Conservation (phyloP, 2,113 vertebrate genomes). For the Beaufortia kweichowensis region DNA sequence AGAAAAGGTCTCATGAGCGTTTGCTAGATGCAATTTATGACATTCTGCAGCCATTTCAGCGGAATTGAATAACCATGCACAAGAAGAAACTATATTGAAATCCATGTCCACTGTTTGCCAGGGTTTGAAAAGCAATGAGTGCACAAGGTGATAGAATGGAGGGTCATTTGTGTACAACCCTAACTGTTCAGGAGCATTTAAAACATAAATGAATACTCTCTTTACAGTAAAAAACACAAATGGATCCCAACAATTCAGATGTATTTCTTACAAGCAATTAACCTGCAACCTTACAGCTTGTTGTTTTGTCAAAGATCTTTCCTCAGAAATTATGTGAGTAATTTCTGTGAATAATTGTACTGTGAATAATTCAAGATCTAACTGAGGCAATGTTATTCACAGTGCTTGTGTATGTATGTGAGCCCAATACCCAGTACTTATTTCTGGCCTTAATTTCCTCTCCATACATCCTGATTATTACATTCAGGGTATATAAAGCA, state of each 20-base stretch:
- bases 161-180: not conserved
- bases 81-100: slow-evolving; percentile 26
- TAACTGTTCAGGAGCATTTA: not conserved
- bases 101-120: not conserved
- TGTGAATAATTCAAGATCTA: slow-evolving; percentile 31
- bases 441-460: slow-evolving; percentile 9
- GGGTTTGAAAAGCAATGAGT: not conserved
- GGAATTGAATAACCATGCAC: slow-evolving; percentile 28
- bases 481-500: slow-evolving; percentile 19
- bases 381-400: slow-evolving; percentile 11
- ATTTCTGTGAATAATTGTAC: not conserved
- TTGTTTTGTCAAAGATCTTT: not conserved
- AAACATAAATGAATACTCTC: not conserved
- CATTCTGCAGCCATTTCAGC: slow-evolving; percentile 43
- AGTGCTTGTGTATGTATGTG: not conserved
- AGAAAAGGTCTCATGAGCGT: slow-evolving; percentile 36
- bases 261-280: no score
- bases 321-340: not conserved
- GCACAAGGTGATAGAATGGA: not conserved
- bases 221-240: no score
- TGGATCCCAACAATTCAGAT: no score
- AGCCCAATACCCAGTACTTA: not conserved
- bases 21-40: slow-evolving; percentile 40
- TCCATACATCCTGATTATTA: slow-evolving; percentile 1
- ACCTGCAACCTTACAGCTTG: not conserved